phyloP scores from a whole-genome alignment of 2,888 invertebrate species.

The Meganola albula region DNA sequence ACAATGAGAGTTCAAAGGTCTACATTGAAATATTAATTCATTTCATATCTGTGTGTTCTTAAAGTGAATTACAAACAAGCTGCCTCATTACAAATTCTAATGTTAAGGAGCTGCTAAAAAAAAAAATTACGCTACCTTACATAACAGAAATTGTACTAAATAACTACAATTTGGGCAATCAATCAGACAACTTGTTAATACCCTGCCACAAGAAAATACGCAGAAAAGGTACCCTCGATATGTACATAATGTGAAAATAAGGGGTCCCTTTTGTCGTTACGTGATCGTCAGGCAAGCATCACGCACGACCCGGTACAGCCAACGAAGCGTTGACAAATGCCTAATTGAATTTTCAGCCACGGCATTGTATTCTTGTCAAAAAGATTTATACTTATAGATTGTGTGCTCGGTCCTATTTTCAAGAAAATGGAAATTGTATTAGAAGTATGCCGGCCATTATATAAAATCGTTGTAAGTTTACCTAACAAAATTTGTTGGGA shows the following conservation, averaged over 20 bases:
- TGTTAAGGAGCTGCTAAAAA: no score
- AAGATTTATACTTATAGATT: constrained; percentile 44
- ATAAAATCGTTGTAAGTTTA: no score
- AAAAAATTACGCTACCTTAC: no score
- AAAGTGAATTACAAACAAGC: no score
- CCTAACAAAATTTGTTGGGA: no score
- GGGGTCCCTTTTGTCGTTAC: constrained; percentile 39
- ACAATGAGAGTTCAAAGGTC: no score
- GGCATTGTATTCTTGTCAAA: constrained; percentile 45
- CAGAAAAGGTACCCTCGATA: constrained; percentile 21
- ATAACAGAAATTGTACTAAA: no score
- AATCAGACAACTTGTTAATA: constrained; percentile 35
- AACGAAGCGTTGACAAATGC: constrained; percentile 59
- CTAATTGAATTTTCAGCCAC: constrained; percentile 66
- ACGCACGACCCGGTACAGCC: constrained; percentile 51
- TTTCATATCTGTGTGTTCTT: no score
- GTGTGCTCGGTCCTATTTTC: constrained; percentile 13
- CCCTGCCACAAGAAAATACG: constrained; percentile 26
- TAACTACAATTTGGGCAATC: constrained; percentile 31
- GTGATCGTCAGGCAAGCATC: constrained; percentile 41
- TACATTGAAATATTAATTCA: no score
- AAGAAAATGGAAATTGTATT: constrained; percentile 11
- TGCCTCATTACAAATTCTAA: no score
- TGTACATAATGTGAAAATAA: constrained; percentile 49
- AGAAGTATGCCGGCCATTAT: constrained; percentile 5